A percentile compares a stretch with the other conserved stretches of the same genome.
phyloP scores from a whole-genome alignment of 2,888 invertebrate genomes.

The Pyrgus malvae region DNA sequence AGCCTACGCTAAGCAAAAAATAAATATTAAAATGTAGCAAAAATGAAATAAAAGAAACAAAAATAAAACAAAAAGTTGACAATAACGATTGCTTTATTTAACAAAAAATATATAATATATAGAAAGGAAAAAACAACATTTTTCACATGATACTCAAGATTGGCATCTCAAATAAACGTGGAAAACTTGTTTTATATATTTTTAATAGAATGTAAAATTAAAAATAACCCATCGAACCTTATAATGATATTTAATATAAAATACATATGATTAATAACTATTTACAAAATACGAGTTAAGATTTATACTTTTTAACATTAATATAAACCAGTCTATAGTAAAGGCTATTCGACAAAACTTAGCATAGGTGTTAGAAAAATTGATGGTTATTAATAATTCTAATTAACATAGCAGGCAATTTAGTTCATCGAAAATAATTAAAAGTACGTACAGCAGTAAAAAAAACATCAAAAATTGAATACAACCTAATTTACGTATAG shows the following conservation, averaged over 20 bases:
- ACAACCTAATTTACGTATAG: conserved; percentile 37
- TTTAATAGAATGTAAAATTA: conserved; percentile 78
- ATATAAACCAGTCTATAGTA: conserved; percentile 81
- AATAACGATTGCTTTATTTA: conserved; percentile 82
- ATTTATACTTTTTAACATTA: conserved; percentile 76
- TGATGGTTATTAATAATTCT: conserved; percentile 54
- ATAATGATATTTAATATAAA: conserved; percentile 77
- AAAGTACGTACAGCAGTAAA: conserved; percentile 33
- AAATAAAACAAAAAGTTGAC: conserved; percentile 77
- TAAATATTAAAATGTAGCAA: conserved; percentile 38
- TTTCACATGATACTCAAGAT: conserved; percentile 65
- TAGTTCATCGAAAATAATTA: conserved; percentile 39
- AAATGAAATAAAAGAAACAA: conserved; percentile 37
- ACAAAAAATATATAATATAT: conserved; percentile 82
- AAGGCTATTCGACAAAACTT: conserved; percentile 80
- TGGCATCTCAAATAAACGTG: conserved; percentile 52
- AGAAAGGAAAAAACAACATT: conserved; percentile 73
- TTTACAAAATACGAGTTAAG: conserved; percentile 81
- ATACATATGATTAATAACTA: conserved; percentile 81
- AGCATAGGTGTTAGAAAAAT: conserved; percentile 75
- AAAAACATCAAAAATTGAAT: conserved; percentile 32
- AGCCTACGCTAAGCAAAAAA: conserved; percentile 32
- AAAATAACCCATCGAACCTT: conserved; percentile 81
- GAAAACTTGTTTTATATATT: conserved; percentile 66
- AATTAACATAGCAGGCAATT: conserved; percentile 75